phyloP scores from a whole-genome alignment of 1,140 invertebrate genomes.

The Lycorma delicatula region DNA sequence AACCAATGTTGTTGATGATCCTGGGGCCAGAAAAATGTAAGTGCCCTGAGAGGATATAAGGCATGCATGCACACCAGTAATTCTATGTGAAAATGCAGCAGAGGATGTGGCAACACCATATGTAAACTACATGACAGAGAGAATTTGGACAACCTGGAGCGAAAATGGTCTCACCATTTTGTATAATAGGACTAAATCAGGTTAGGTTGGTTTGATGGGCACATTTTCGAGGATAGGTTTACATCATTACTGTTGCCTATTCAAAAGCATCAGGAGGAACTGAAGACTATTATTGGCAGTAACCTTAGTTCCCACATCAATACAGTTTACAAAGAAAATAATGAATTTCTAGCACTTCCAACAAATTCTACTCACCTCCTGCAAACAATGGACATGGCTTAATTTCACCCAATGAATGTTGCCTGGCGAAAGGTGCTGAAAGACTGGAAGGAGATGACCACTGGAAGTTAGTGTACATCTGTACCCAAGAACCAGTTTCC shows the following conservation, averaged over 20 bases:
- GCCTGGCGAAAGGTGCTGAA: conserved; percentile 6
- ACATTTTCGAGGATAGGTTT: conserved; percentile 7
- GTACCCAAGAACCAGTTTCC: conserved; percentile 10
- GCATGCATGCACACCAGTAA: not conserved
- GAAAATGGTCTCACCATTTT: not conserved
- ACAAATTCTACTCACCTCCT: conserved; percentile 4
- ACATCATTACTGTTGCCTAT: not conserved
- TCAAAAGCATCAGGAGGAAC: not conserved
- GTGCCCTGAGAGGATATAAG: not conserved
- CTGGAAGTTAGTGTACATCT: not conserved
- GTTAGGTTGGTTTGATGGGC: conserved; percentile 11
- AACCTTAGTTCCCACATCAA: conserved; percentile 3
- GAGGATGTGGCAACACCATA: not conserved
- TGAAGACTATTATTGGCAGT: conserved; percentile 4
- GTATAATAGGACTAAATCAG: conserved; percentile 8
- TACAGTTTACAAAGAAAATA: not conserved
- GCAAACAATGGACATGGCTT: not conserved
- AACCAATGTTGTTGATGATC: not conserved
- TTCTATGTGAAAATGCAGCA: not conserved
- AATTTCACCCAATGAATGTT: conserved; percentile 6
- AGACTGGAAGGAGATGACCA: conserved; percentile 4
- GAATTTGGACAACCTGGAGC: too few species aligned
- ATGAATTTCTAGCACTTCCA: conserved; percentile 4
- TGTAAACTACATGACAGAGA: not conserved
- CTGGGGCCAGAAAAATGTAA: not conserved